These are phyloP conservation scores for Catharus fuscescens DNA, from an alignment of 2,113 vertebrate species.

Conservation along the genomic window DNA sequence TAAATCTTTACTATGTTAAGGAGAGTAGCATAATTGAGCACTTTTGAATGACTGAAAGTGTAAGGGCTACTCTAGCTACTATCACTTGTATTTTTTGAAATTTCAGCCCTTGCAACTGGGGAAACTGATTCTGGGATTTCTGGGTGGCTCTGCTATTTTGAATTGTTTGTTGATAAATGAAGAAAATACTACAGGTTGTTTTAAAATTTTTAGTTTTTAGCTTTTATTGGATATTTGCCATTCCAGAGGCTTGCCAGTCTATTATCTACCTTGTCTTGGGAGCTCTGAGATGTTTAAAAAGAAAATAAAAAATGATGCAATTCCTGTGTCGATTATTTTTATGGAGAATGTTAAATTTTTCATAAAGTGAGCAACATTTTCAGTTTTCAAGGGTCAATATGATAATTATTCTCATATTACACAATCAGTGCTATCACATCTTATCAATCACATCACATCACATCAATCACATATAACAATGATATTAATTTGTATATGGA, in stretches of 20 bases:
- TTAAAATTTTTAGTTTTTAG: background rate
- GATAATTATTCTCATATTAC: background rate
- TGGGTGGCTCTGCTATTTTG: background rate
- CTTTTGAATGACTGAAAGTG: background rate
- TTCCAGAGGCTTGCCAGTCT: background rate
- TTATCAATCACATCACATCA: background rate
- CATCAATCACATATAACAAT: background rate
- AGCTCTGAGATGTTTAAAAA: background rate
- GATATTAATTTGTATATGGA: background rate
- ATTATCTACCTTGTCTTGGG: background rate
- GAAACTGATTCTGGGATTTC: background rate
- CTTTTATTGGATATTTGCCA: background rate
- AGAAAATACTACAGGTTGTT: background rate
- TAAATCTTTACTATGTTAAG: background rate
- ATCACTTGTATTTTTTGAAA: background rate
- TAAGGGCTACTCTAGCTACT: background rate
- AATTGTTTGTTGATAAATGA: background rate
- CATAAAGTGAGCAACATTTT: background rate
- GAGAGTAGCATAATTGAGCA: background rate
- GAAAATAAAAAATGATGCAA: background rate
- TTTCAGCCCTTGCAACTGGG: background rate
- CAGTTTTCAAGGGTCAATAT: background rate
- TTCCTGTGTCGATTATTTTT: background rate
- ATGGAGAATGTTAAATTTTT: background rate
- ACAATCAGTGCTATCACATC: background rate